Conservation (phyloP, 1,140 invertebrate genomes). For the Drosophila arizonae region DNA sequence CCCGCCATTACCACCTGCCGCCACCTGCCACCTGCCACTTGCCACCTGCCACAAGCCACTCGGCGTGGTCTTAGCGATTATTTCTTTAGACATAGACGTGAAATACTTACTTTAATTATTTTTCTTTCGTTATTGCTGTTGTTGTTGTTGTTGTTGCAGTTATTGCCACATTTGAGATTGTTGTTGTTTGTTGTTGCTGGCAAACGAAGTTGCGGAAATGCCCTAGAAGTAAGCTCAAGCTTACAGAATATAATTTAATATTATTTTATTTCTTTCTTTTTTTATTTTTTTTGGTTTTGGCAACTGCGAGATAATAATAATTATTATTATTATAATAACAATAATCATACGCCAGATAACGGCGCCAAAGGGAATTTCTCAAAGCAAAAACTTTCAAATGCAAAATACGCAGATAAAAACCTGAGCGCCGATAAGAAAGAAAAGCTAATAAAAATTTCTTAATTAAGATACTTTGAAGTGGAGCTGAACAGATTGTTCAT, state of each 20-base stretch:
- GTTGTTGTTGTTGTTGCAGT: slow-evolving; percentile 12
- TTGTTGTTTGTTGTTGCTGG: slow-evolving; percentile 1
- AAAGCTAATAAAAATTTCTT: slow-evolving; percentile 1
- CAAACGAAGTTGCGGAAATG: slow-evolving; percentile 7
- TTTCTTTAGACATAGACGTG: slow-evolving; percentile 10
- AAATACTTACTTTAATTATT: slow-evolving; percentile 31
- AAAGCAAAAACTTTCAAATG: slow-evolving; percentile 6
- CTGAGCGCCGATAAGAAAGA: not conserved
- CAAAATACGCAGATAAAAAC: slow-evolving; percentile 1
- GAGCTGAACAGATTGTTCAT: not conserved
- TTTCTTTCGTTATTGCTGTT: slow-evolving; percentile 26
- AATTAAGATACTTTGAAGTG: slow-evolving; percentile 12
- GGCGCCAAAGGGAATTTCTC: slow-evolving; percentile 4
- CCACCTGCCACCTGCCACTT: not conserved
- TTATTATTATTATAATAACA: not conserved
- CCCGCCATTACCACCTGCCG: not conserved
- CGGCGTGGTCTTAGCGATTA: slow-evolving; percentile 22
- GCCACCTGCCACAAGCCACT: not conserved
- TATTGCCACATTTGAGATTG: slow-evolving; percentile 18
- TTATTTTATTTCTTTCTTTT: not conserved
- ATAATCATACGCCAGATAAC: not conserved
- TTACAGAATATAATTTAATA: slow-evolving; percentile 9
- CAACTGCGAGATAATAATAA: not conserved
- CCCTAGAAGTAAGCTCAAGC: slow-evolving; percentile 12
- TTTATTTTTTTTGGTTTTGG: not conserved